Evolutionary conservation across 2,113 vertebrate species (phyloP).

Genomic region (Brachyhypopomus occidentalis): DNA sequence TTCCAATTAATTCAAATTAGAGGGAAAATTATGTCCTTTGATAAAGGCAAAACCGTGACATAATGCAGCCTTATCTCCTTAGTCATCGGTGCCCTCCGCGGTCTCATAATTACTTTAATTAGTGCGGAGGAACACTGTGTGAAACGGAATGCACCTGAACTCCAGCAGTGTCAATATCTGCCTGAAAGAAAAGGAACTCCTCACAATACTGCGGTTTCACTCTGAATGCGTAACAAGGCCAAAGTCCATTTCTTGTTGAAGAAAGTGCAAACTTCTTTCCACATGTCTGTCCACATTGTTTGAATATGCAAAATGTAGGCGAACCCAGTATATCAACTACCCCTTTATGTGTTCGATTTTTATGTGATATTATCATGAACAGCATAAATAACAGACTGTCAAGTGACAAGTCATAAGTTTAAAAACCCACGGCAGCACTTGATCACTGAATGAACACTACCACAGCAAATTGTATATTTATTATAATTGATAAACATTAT

Average conservation of each 20-base stretch:
- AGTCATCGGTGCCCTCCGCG: slow-evolving; percentile 68
- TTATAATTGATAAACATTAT: too few relatives aligned
- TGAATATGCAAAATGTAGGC: too few relatives aligned
- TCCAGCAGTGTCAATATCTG: slow-evolving; percentile 56
- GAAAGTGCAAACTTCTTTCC: not conserved
- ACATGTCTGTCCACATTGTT: not conserved
- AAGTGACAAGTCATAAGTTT: too few relatives aligned
- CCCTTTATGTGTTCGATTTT: too few relatives aligned
- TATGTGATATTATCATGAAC: not conserved
- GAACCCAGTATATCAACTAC: too few relatives aligned
- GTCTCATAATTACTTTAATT: slow-evolving; percentile 80
- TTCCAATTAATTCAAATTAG: slow-evolving; percentile 96
- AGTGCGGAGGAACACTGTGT: slow-evolving; percentile 67
- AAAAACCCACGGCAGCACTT: too few relatives aligned
- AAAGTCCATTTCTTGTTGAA: not conserved
- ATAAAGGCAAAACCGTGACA: slow-evolving; percentile 83
- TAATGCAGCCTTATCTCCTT: slow-evolving; percentile 69
- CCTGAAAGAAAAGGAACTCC: slow-evolving; percentile 30
- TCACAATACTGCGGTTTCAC: slow-evolving; percentile 27
- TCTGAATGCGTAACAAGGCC: slow-evolving; percentile 37
- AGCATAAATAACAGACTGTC: not conserved
- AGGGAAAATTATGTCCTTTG: slow-evolving; percentile 85
- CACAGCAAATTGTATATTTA: too few relatives aligned
- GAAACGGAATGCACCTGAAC: slow-evolving; percentile 61
- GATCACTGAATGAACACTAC: too few relatives aligned